Percentiles rank a stretch among this genome's conserved stretches.
These are phyloP conservation scores for Herpailurus yagouaroundi DNA, from an alignment of 2,113 vertebrate genomes.

Conservation along the genomic window DNA sequence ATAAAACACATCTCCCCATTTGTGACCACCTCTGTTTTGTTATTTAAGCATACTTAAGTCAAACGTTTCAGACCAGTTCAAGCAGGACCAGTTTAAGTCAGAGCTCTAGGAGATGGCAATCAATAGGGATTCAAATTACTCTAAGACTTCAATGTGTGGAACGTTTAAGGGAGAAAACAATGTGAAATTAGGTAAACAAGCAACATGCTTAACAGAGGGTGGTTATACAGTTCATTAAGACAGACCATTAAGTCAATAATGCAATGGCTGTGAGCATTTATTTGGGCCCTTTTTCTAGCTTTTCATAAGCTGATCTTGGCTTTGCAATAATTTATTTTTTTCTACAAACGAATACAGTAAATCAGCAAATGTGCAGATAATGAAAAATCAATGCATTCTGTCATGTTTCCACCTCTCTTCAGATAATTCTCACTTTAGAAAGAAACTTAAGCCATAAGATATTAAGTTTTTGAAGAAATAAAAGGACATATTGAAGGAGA, in stretches of 20 bases:
- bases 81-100: background rate
- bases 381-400: background rate
- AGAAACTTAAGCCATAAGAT: background rate
- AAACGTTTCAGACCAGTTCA: background rate
- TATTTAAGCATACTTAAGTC: conserved; percentile 24
- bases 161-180: conserved; percentile 55
- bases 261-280: background rate
- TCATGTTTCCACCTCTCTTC: background rate
- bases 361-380: conserved; percentile 41
- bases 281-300: background rate
- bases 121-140: conserved; percentile 48
- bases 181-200: conserved; percentile 54
- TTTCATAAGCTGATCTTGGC: conserved; percentile 56
- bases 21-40: background rate
- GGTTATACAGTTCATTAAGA: conserved; percentile 53
- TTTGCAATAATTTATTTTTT: conserved; percentile 48
- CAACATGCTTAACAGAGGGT: conserved; percentile 16
- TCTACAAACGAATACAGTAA: background rate
- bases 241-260: conserved; percentile 38
- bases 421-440: conserved; percentile 43
- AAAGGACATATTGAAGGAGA: background rate
- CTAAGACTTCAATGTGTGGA: conserved; percentile 47
- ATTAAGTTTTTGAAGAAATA: conserved; percentile 22
- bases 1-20: background rate
- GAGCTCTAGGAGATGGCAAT: background rate